These are phyloP conservation scores for Cerastis rubricosa DNA, from an alignment of 2,888 invertebrate genomes.

Conservation along the genomic window DNA sequence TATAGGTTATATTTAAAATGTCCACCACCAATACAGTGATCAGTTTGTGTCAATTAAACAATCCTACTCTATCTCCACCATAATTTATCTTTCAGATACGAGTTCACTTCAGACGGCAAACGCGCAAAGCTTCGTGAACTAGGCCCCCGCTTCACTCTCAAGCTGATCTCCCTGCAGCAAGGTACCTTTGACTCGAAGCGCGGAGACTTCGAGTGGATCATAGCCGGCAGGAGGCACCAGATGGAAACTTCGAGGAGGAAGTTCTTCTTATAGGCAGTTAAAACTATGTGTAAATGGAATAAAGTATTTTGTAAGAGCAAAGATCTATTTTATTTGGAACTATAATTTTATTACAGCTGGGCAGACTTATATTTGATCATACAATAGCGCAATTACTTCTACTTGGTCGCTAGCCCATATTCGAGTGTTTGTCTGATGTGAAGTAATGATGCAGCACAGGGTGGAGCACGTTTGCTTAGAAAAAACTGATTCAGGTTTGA, in stretches of 20 bases:
- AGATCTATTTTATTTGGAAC: constrained; percentile 5
- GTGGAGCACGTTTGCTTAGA: too few relatives aligned
- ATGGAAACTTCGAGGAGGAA: constrained; percentile 98
- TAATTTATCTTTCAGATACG: constrained; percentile 92
- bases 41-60: background rate
- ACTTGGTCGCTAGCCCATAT: too few relatives aligned
- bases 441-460: too few relatives aligned
- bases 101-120: constrained; percentile 95
- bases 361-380: background rate
- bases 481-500: too few relatives aligned
- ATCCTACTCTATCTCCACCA: background rate
- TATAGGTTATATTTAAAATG: too few relatives aligned
- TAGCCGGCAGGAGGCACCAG: constrained; percentile 96
- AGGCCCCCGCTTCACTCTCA: constrained; percentile 99
- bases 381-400: background rate
- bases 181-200: constrained; percentile 99
- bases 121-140: constrained; percentile 95
- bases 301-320: constrained; percentile 62
- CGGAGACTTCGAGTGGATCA: constrained; percentile 99
- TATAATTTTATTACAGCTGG: background rate
- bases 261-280: constrained; percentile 94
- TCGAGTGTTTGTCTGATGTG: too few relatives aligned
- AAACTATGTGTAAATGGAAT: constrained; percentile 38
- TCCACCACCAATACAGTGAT: background rate
- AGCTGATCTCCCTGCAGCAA: constrained; percentile 97